A percentile compares a stretch with the other conserved stretches of the same genome.
phyloP scores from a whole-genome alignment of 2,888 invertebrate species.

The Silvanus unidentatus region DNA sequence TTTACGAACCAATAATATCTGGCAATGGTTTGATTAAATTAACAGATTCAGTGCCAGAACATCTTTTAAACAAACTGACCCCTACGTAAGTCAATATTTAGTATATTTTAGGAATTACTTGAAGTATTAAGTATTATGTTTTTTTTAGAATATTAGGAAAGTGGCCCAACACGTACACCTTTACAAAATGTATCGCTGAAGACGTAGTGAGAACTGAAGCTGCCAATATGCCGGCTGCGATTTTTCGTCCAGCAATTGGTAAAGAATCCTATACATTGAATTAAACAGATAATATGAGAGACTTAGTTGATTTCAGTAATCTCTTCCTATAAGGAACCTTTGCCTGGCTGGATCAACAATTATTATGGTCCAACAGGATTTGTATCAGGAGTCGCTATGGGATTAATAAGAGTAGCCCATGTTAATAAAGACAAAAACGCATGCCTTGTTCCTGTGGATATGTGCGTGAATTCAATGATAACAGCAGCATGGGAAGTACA shows the following conservation, averaged over 20 bases:
- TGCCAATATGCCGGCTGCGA: conserved; percentile 68
- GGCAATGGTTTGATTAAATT: conserved; percentile 44
- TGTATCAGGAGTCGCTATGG: conserved; percentile 69
- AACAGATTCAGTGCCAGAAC: conserved; percentile 49
- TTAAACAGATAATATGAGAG: not conserved
- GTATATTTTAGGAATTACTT: too few relatives aligned
- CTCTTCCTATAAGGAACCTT: conserved; percentile 66
- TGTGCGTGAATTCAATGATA: conserved; percentile 77
- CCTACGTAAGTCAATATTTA: conserved; percentile 56
- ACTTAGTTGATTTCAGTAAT: conserved; percentile 45
- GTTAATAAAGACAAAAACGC: conserved; percentile 63
- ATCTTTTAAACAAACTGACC: conserved; percentile 50
- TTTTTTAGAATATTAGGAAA: conserved; percentile 56
- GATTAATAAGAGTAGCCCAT: conserved; percentile 67
- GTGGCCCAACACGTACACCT: conserved; percentile 87
- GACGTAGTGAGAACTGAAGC: conserved; percentile 63
- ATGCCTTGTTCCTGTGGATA: conserved; percentile 72
- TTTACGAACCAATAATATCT: conserved; percentile 52
- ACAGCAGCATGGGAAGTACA: conserved; percentile 72
- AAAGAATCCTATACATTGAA: too few relatives aligned
- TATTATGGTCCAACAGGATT: conserved; percentile 81
- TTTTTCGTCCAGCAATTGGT: conserved; percentile 82
- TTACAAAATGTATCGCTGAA: conserved; percentile 86
- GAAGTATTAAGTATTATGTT: too few relatives aligned
- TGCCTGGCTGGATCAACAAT: conserved; percentile 85